phyloP scores from a whole-genome alignment of 2,888 invertebrate genomes.

The Tribolium freemani region DNA sequence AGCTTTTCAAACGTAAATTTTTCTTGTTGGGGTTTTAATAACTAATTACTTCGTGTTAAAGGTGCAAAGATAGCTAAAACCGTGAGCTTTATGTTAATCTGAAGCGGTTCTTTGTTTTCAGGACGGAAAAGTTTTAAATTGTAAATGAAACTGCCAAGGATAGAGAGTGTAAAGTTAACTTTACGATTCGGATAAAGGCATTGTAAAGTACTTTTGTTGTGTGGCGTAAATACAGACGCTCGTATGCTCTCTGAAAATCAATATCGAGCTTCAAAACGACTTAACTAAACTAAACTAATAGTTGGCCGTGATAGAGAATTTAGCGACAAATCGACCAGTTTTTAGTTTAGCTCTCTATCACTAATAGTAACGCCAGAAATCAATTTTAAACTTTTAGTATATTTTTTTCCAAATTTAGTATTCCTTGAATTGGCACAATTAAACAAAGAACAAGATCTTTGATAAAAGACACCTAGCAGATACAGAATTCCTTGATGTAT shows the following conservation, averaged over 20 bases:
- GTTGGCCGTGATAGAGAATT: not conserved
- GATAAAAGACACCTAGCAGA: too few species aligned
- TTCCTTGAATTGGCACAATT: too few species aligned
- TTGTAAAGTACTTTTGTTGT: slow-evolving; percentile 16
- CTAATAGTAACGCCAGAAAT: not conserved
- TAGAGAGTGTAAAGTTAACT: slow-evolving; percentile 28
- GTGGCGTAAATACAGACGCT: not conserved
- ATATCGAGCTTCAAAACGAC: too few species aligned
- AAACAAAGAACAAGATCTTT: too few species aligned
- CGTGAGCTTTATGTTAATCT: not conserved
- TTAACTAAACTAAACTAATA: too few species aligned
- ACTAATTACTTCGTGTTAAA: slow-evolving; percentile 4
- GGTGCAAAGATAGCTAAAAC: not conserved
- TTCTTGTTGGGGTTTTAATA: not conserved
- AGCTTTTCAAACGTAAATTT: not conserved
- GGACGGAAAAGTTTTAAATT: slow-evolving; percentile 19
- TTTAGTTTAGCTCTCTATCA: not conserved
- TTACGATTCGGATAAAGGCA: slow-evolving; percentile 31
- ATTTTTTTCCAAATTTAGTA: too few species aligned
- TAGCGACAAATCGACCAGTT: not conserved
- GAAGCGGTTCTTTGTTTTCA: slow-evolving; percentile 13
- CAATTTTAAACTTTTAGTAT: not conserved
- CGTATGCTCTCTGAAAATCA: too few species aligned
- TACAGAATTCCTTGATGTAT: too few species aligned
- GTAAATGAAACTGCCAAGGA: slow-evolving; percentile 25